Conservation (phyloP, 1,140 invertebrate genomes). For the Paralvinella palmiformis region DNA sequence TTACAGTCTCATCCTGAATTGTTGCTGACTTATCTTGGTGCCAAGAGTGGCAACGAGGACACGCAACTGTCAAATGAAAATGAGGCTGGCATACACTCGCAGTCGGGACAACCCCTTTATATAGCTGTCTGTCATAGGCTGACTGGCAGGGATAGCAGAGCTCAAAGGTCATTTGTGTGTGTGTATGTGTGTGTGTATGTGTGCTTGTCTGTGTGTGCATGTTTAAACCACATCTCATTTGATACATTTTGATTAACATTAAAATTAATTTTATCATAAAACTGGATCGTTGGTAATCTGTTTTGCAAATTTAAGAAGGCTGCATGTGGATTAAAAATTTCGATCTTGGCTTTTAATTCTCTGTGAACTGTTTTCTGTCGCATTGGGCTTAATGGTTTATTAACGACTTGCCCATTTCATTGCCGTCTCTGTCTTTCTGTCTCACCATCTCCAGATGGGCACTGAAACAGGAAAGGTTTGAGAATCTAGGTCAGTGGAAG, state of each 20-base stretch:
- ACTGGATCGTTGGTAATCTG: too few species aligned
- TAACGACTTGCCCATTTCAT: too few species aligned
- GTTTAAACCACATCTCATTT: too few species aligned
- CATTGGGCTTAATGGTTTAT: too few species aligned
- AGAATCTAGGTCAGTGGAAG: conserved; percentile 49
- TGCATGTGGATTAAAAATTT: too few species aligned
- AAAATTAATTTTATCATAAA: too few species aligned
- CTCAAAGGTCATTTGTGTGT: conserved; percentile 24
- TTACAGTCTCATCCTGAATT: conserved; percentile 37
- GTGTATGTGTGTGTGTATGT: background rate
- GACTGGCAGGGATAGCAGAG: conserved; percentile 17
- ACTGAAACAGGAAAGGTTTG: conserved; percentile 46
- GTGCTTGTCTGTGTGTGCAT: background rate
- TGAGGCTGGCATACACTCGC: background rate
- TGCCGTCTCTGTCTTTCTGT: too few species aligned
- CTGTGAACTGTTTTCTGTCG: too few species aligned
- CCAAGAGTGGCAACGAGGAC: conserved; percentile 29
- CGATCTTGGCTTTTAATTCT: too few species aligned
- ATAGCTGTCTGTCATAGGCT: conserved; percentile 25
- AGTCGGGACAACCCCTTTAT: conserved; percentile 10
- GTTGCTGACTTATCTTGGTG: conserved; percentile 38
- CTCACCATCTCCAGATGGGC: conserved; percentile 45
- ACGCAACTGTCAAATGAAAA: conserved; percentile 26
- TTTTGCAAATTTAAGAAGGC: too few species aligned
- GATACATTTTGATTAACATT: too few species aligned